These are phyloP conservation scores for Corythucha ciliata DNA, from an alignment of 2,888 invertebrate species.

Conservation along the genomic window DNA sequence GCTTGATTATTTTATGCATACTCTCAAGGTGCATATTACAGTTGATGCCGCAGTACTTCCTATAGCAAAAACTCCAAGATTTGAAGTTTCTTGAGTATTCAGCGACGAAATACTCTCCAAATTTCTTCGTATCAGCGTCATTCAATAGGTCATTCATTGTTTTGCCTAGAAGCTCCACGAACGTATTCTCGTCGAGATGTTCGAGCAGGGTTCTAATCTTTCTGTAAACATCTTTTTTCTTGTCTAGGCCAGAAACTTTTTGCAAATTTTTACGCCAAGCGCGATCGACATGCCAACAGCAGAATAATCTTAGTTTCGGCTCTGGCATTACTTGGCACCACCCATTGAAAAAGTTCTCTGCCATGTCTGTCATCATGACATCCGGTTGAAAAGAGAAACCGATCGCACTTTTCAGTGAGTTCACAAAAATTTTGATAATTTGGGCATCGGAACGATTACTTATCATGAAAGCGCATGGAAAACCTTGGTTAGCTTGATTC, in stretches of 20 bases:
- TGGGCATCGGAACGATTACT: constrained; percentile 4
- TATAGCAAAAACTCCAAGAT: constrained; percentile 13
- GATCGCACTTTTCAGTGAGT: background rate
- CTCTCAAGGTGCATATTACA: constrained; percentile 35
- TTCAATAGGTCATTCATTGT: constrained; percentile 2
- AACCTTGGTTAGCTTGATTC: constrained; percentile 32
- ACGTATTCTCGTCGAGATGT: constrained; percentile 7
- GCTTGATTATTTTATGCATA: constrained; percentile 34
- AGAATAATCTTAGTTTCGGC: constrained; percentile 7
- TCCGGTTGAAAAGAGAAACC: constrained; percentile 8
- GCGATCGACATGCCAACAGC: constrained; percentile 13
- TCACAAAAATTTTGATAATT: constrained; percentile 1
- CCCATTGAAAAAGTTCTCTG: constrained; percentile 10
- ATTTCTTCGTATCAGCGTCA: constrained; percentile 7
- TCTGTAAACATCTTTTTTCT: background rate
- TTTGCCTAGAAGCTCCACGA: background rate
- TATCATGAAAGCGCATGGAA: constrained; percentile 32
- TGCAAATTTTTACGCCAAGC: constrained; percentile 9
- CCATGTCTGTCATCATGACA: constrained; percentile 13
- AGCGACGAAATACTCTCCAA: constrained; percentile 3
- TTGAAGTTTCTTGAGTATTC: constrained; percentile 13
- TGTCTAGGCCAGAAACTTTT: constrained; percentile 5
- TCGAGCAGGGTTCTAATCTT: constrained; percentile 11
- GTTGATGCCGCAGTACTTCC: constrained; percentile 33
- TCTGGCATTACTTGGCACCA: constrained; percentile 13